Conservation (phyloP, 2,888 invertebrate genomes). For the Maniola hyperantus region DNA sequence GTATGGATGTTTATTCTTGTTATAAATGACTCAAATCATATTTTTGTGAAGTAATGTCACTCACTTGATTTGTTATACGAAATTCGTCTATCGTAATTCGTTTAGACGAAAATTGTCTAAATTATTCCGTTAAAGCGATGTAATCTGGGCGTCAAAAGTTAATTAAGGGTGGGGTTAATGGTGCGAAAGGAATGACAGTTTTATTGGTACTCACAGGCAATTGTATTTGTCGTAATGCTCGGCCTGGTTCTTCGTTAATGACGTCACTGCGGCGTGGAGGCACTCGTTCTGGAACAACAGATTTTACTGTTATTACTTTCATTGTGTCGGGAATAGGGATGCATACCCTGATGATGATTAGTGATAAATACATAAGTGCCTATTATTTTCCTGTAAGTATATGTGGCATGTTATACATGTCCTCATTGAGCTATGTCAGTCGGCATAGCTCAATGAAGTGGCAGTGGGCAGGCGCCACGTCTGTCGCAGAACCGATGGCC, state of each 20-base stretch:
- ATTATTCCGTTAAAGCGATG: slow-evolving; percentile 36
- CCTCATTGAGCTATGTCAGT: too few relatives aligned
- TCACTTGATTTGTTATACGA: too few relatives aligned
- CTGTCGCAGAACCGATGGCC: too few relatives aligned
- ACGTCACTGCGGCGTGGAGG: slow-evolving; percentile 85
- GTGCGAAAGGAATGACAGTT: slow-evolving; percentile 32
- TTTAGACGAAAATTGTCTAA: slow-evolving; percentile 4
- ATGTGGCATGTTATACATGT: too few relatives aligned
- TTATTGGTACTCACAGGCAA: slow-evolving; percentile 81
- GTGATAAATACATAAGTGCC: not conserved
- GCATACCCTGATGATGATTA: not conserved
- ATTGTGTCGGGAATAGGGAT: not conserved
- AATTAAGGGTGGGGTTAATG: slow-evolving; percentile 48
- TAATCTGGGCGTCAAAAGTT: slow-evolving; percentile 52
- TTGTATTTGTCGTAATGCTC: slow-evolving; percentile 80
- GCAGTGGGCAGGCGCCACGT: too few relatives aligned
- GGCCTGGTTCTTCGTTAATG: slow-evolving; percentile 85
- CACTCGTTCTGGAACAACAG: slow-evolving; percentile 81
- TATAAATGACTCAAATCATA: too few relatives aligned
- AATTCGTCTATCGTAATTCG: too few relatives aligned
- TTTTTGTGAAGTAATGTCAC: too few relatives aligned
- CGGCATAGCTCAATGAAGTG: too few relatives aligned
- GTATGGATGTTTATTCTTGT: too few relatives aligned
- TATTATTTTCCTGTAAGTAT: too few relatives aligned
- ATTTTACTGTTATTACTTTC: slow-evolving; percentile 13